Evolutionary conservation across 2,113 vertebrate species (phyloP), one percentile per base, ranked within the genome.

Genomic region (Thalassoma bifasciatum): DNA sequence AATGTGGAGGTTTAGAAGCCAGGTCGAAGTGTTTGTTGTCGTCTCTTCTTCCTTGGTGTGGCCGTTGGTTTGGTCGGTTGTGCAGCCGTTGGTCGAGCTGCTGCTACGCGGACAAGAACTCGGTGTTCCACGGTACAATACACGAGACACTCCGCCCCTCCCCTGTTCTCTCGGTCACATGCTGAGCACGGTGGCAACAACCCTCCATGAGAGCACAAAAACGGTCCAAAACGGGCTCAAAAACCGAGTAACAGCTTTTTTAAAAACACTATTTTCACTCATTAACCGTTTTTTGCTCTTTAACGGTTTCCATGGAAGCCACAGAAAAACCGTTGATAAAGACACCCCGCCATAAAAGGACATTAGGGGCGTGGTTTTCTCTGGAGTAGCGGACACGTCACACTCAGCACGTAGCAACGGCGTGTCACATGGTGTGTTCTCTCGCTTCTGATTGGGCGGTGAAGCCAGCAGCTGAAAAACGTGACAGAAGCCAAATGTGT

Each of bases 121-220:
- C 74, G 3, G 58, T 82, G 64, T 66, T 83, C 90, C 92, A 93
- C 92, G 90, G 86, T 88, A 66, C 83, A 9, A 65, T 74, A 85
- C 93, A 94, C 93, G 92, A 81, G 92, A 93, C 91, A 44, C 0
- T 0, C 5, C 9, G 77, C 72, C 52, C 75, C 88, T 62, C 89
- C 83, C 77, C 56, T 42, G 54, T 23, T 59, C 21, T 46, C 47
- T 24, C 54, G 21, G 70, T 86, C 90, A 89, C 89, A 82, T 87
- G 89, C 46, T 13, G 44, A 76, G 40, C 79, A 67, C 62, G 67
- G 83, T 72, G 79, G 74, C 66, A 14, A 12, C 59, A 12, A 9
- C n/a, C 42, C 30, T n/a, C 4, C 1, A 16, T 13, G 1, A 17
- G 5, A 0, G 16, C 30, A 3, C 2, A 51, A 19, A 1, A 26